Evolutionary conservation across 37 sponge, comb jelly and placozoan genomes (phyloP), one percentile per base, ranked within the genome.

Genomic region (Trichoplax adhaerens): DNA sequence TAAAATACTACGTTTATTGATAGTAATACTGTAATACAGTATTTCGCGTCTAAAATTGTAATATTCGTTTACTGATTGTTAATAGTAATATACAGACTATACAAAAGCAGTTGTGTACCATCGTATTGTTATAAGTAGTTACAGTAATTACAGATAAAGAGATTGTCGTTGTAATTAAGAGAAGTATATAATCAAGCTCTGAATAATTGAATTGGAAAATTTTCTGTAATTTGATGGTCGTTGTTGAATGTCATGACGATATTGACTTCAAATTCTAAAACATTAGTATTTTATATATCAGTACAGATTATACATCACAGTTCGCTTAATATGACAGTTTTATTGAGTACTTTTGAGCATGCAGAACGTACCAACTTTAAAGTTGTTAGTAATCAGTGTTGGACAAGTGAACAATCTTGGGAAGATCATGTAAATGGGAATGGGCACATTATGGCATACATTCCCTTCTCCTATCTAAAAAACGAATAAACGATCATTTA

Each of bases 371-470:
- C 8, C 12, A 60, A 96, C 84, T 72, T 96, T 96, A 76, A 96
- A 96, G 76, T 83, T 91, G 66, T 75, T 75, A 5, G 98, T 92
- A 48, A 67, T 64, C 46, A 91, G 74, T 12, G 98, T 86, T 6
- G 93, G 93, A 67, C 98, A 88, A 2, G 98, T 96, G 83, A 96
- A 96, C 75, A 96, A 79, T 52, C 98, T 78, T 1, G 98, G 98
- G 71, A 96, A 96, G 58, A 91, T 90, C 98, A 96, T 96, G 70
- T 86, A 88, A 63, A 96, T 76, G 4, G 98, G 98, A 55, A 96
- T 86, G 54, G 84, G 10, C 3, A 96, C 58, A 1, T 82, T 84
- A 48, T 85, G 77, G 52, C 87, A 85, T 12, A 96, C 85, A 65
- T 96, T 92, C 0, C 93, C 92, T n/a, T 96, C 98, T 10, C 82